Conservation (phyloP, 1,140 invertebrate genomes). For the Aleiodes sp. region DNA sequence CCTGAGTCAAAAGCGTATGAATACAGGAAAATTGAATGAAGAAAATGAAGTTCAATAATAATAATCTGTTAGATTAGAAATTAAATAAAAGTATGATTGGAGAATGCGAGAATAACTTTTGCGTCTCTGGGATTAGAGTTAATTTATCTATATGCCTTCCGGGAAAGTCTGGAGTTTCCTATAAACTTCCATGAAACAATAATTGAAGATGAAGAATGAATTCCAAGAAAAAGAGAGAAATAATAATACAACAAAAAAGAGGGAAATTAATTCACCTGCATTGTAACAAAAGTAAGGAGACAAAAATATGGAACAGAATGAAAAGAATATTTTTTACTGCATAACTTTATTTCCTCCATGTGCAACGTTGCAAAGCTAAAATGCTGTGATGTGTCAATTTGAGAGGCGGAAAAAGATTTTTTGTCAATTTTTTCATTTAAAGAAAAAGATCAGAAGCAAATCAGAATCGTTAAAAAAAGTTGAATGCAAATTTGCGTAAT, state of each 20-base stretch:
- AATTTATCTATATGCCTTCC: background rate
- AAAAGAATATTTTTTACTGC: background rate
- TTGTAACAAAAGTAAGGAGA: background rate
- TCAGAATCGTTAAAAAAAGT: background rate
- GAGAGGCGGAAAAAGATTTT: background rate
- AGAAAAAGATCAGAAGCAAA: background rate
- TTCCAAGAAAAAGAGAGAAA: no score
- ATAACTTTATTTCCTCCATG: conserved; percentile 1
- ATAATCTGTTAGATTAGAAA: background rate
- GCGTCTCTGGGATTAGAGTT: conserved; percentile 21
- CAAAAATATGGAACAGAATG: background rate
- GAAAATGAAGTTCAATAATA: conserved; percentile 20
- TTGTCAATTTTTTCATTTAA: conserved; percentile 13
- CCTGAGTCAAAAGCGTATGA: conserved; percentile 23
- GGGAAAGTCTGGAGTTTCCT: background rate
- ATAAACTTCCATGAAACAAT: background rate
- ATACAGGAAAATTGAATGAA: background rate
- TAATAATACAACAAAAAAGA: background rate
- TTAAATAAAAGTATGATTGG: background rate
- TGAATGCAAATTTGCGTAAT: conserved; percentile 1
- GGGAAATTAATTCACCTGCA: background rate
- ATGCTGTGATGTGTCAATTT: conserved; percentile 30
- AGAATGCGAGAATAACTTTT: conserved; percentile 22
- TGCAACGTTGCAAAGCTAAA: conserved; percentile 34
- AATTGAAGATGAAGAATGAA: background rate